Evolutionary conservation across 2,797 vertebrate species (phyloP).

Genomic region (Pantherophis vulpinus): DNA sequence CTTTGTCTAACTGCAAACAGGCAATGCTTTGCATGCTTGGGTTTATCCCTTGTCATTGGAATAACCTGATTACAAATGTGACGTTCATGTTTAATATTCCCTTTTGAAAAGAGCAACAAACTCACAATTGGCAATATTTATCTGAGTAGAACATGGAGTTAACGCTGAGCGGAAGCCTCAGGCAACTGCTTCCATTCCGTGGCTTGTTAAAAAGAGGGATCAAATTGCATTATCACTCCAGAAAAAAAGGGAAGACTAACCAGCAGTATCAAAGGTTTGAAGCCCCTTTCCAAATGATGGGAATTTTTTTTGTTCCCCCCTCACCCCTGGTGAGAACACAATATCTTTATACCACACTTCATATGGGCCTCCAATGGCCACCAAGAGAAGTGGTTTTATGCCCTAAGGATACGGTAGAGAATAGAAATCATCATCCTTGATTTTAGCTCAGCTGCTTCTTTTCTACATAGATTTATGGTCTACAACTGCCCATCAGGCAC

Average conservation of each 20-base stretch:
- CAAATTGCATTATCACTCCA: constrained; percentile 63
- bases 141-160: constrained; percentile 64
- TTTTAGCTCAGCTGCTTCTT: constrained; percentile 96
- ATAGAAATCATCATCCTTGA: constrained; percentile 95
- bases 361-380: constrained; percentile 75
- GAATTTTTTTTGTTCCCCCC: constrained; percentile 64
- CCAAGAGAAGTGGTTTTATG: constrained; percentile 90
- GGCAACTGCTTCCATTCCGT: constrained; percentile 63
- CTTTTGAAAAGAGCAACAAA: constrained; percentile 55
- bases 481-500: constrained; percentile 85
- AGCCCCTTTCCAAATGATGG: constrained; percentile 73
- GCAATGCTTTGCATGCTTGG: constrained; percentile 19
- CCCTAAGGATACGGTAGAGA: constrained; percentile 92
- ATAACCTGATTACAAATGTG: constrained; percentile 35
- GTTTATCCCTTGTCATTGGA: constrained; percentile 40
- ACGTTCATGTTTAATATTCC: constrained; percentile 44
- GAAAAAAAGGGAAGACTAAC: constrained; percentile 63
- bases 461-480: constrained; percentile 92
- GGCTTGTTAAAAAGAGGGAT: constrained; percentile 61
- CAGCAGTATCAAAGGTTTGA: constrained; percentile 70
- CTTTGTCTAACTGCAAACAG: constrained; percentile 59
- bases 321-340: constrained; percentile 61
- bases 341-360: constrained; percentile 71
- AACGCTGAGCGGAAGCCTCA: constrained; percentile 67
- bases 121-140: constrained; percentile 72